Percentiles rank a stretch among this genome's conserved stretches.
Conservation (phyloP, 2,888 invertebrate genomes). For the Nephrotoma flavescens region DNA sequence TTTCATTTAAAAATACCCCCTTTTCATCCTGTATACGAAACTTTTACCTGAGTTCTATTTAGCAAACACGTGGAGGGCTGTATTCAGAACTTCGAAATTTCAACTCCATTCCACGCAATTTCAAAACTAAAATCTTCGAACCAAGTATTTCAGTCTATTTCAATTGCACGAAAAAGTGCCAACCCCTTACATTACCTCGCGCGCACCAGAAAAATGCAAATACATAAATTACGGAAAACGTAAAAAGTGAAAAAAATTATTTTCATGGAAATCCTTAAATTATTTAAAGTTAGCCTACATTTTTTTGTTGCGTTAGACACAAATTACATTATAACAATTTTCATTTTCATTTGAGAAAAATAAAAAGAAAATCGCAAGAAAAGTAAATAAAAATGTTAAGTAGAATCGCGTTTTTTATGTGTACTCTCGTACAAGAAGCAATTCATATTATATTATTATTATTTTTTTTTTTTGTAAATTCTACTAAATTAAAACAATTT, state of each 20-base stretch:
- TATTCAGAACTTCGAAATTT: too few relatives aligned
- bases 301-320: background rate
- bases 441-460: too few relatives aligned
- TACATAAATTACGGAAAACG: background rate
- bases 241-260: background rate
- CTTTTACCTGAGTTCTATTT: too few relatives aligned
- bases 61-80: too few relatives aligned
- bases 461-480: background rate
- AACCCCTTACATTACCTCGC: background rate
- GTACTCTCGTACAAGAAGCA: too few relatives aligned
- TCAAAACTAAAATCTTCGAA: too few relatives aligned
- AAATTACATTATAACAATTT: background rate
- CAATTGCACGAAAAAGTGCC: background rate
- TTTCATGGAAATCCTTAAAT: background rate
- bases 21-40: too few relatives aligned
- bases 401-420: background rate
- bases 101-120: too few relatives aligned
- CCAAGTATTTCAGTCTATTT: too few relatives aligned
- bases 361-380: background rate
- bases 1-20: too few relatives aligned
- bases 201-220: background rate
- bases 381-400: background rate
- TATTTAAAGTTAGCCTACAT: background rate
- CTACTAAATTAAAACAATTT: background rate
- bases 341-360: background rate